Evolutionary conservation across 2,797 vertebrate genomes (phyloP).

Genomic region (Dendrocincla tyrannina): DNA sequence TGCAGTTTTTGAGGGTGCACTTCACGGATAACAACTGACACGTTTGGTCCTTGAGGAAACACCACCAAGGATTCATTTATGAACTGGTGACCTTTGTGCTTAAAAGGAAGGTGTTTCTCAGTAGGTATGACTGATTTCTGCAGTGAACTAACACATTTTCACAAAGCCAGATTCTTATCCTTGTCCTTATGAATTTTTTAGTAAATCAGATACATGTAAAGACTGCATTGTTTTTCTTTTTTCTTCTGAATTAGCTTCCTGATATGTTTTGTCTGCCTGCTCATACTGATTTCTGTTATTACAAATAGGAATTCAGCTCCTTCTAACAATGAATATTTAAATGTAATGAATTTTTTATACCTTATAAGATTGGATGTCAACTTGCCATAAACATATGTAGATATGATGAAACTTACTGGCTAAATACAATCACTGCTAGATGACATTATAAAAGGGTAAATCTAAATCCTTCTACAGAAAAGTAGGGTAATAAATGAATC

Average conservation of each 20-base stretch:
- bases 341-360: slow-evolving; percentile 52
- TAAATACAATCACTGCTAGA: slow-evolving; percentile 41
- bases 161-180: not conserved
- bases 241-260: not conserved
- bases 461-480: not conserved
- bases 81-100: not conserved
- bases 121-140: not conserved
- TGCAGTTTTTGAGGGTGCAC: not conserved
- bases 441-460: slow-evolving; percentile 22
- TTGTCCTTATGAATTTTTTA: not conserved
- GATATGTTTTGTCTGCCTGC: slow-evolving; percentile 3
- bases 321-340: slow-evolving; percentile 62
- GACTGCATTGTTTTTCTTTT: not conserved
- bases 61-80: not conserved
- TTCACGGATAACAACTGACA: not conserved
- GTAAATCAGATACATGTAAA: not conserved
- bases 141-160: not conserved
- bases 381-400: slow-evolving; percentile 39
- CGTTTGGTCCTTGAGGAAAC: not conserved
- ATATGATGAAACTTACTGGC: slow-evolving; percentile 57
- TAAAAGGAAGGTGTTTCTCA: not conserved
- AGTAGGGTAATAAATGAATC: not conserved
- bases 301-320: slow-evolving; percentile 31
- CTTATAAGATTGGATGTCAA: slow-evolving; percentile 18
- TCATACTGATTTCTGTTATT: slow-evolving; percentile 38